phyloP scores from a whole-genome alignment of 2,797 vertebrate genomes.

The Manis pentadactyla region DNA sequence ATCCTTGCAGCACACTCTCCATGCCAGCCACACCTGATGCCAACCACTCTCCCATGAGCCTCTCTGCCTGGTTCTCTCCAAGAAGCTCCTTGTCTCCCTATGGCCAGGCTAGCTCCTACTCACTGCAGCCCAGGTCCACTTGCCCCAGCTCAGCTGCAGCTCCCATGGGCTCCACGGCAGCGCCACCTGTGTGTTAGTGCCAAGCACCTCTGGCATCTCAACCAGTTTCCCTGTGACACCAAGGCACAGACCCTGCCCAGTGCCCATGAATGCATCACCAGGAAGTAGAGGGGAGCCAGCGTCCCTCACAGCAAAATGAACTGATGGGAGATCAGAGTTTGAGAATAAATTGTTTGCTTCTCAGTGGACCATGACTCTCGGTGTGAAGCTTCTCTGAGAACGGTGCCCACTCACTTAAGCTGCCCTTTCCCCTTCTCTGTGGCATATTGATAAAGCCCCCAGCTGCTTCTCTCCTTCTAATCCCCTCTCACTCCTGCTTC shows the following conservation, averaged over 20 bases:
- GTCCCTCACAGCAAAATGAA: not conserved
- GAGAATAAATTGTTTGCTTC: not conserved
- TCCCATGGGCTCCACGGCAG: not conserved
- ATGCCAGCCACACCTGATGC: not conserved
- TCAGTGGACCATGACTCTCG: not conserved
- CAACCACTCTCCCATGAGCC: too few species aligned
- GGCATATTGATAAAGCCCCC: not conserved
- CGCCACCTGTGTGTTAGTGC: not conserved
- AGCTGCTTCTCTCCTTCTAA: not conserved
- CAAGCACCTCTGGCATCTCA: not conserved
- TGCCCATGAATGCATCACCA: not conserved
- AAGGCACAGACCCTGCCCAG: not conserved
- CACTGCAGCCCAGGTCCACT: not conserved
- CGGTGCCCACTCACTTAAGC: fast-evolving
- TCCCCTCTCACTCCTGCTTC: not conserved
- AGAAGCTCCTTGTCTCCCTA: not conserved
- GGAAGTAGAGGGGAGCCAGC: too few species aligned
- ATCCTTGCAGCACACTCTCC: not conserved
- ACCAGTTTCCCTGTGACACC: not conserved
- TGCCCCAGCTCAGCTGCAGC: too few species aligned
- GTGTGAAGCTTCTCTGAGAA: not conserved
- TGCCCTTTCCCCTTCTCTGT: fast-evolving
- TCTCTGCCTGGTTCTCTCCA: not conserved
- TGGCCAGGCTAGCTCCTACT: not conserved
- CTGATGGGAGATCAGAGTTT: too few species aligned